Evolutionary conservation across 2,797 vertebrate species (phyloP).

Genomic region (Poeciliopsis presidionis): DNA sequence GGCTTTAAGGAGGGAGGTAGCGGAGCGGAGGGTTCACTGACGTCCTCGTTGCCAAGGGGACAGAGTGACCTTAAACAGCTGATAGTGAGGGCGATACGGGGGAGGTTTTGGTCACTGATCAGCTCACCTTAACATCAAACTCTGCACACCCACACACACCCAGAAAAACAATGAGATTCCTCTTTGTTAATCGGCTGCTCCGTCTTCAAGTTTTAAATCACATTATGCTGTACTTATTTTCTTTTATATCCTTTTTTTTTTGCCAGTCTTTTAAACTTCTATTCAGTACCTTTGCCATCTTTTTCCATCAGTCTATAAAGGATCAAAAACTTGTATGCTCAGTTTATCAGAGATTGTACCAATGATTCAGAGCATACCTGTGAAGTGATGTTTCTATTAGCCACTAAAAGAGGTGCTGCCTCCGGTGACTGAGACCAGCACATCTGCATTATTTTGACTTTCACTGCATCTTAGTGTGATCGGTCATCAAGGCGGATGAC

Average conservation of each 20-base stretch:
- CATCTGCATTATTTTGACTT: not conserved
- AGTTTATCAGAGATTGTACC: not conserved
- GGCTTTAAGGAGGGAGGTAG: slow-evolving; percentile 37
- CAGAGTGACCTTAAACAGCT: slow-evolving; percentile 74
- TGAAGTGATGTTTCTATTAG: not conserved
- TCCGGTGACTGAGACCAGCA: not conserved
- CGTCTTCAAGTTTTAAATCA: not conserved
- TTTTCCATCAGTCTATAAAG: not conserved
- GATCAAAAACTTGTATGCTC: not conserved
- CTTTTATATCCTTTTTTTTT: not conserved
- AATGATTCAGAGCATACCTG: not conserved
- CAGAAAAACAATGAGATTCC: not conserved
- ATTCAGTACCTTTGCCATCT: not conserved
- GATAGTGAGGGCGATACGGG: slow-evolving; percentile 50
- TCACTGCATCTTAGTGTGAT: not conserved
- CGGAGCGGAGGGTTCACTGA: slow-evolving; percentile 51
- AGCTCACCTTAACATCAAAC: slow-evolving; percentile 67
- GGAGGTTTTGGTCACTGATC: slow-evolving; percentile 61
- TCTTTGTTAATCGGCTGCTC: not conserved
- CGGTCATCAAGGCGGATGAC: not conserved
- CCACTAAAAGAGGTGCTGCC: not conserved
- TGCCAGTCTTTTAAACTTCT: not conserved
- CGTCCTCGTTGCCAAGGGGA: slow-evolving; percentile 75
- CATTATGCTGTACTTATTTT: not conserved
- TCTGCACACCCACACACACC: slow-evolving; percentile 16